These are phyloP conservation scores for Holacanthella duospinosa DNA, from an alignment of 2,888 invertebrate species.

Conservation along the genomic window DNA sequence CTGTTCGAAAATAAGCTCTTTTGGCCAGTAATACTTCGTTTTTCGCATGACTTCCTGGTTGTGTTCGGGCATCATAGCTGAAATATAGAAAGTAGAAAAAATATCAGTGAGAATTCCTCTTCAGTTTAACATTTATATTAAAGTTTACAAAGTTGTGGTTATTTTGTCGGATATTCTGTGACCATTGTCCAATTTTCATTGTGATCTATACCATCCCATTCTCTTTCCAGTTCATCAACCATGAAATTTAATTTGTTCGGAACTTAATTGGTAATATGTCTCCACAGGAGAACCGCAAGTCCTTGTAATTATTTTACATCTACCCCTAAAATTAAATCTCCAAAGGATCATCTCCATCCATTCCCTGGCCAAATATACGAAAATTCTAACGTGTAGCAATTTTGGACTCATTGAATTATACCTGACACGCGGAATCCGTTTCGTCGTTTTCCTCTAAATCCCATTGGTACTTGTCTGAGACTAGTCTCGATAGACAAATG, in stretches of 20 bases:
- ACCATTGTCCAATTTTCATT: too few species aligned
- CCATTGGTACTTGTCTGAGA: neutral
- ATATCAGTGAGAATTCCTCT: neutral
- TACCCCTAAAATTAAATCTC: too few species aligned
- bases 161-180: too few species aligned
- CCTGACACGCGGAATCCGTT: neutral
- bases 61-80: conserved; percentile 36
- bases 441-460: neutral
- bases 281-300: neutral
- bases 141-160: too few species aligned
- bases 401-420: conserved; percentile 3
- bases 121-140: neutral
- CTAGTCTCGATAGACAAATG: neutral
- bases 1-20: conserved; percentile 38
- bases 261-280: neutral
- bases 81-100: conserved; percentile 10
- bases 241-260: neutral
- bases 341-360: too few species aligned
- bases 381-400: too few species aligned
- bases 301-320: neutral
- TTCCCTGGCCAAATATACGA: too few species aligned
- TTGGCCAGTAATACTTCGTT: conserved; percentile 38
- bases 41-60: conserved; percentile 36
- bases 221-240: neutral
- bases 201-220: too few species aligned